Evolutionary conservation across 53 echinoderm and acorn worm species (phyloP).

Genomic region (Stichopus horrens): DNA sequence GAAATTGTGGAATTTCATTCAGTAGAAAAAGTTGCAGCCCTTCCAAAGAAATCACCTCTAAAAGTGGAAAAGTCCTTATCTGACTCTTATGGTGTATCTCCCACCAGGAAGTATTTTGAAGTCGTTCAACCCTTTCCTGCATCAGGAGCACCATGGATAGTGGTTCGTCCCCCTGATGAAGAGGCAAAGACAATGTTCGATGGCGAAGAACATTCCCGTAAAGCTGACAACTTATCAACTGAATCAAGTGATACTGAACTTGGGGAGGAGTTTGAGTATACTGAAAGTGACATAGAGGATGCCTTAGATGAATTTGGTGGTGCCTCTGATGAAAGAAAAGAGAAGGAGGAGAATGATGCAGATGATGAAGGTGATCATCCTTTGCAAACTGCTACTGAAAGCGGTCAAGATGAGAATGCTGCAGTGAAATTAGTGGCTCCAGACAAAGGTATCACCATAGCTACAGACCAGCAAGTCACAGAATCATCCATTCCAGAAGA

Average conservation of each 20-base stretch:
- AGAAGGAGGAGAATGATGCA: conserved; percentile 1
- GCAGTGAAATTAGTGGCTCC: not conserved
- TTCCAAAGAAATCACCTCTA: not conserved
- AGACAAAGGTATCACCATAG: not conserved
- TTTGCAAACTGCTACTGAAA: not conserved
- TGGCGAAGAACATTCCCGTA: not conserved
- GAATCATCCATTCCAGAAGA: not conserved
- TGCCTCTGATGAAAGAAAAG: not conserved
- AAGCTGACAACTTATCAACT: not conserved
- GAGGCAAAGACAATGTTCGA: conserved; percentile 29
- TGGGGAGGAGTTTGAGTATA: conserved; percentile 17
- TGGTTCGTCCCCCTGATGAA: conserved; percentile 40
- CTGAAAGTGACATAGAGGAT: conserved; percentile 52
- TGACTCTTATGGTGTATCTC: conserved; percentile 22
- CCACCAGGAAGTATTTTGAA: conserved; percentile 3
- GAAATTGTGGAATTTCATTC: conserved; percentile 13
- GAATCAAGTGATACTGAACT: conserved; percentile 26
- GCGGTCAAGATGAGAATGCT: not conserved
- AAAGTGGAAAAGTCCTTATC: not conserved
- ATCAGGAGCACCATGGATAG: conserved; percentile 44
- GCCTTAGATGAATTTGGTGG: conserved; percentile 25
- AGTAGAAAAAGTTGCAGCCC: not conserved
- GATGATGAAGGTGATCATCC: conserved; percentile 19
- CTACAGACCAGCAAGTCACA: not conserved
- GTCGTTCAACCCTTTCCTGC: conserved; percentile 25